Evolutionary conservation across 2,797 vertebrate genomes (phyloP), one percentile per base, ranked within the genome.

Genomic region (Danio aesculapii): DNA sequence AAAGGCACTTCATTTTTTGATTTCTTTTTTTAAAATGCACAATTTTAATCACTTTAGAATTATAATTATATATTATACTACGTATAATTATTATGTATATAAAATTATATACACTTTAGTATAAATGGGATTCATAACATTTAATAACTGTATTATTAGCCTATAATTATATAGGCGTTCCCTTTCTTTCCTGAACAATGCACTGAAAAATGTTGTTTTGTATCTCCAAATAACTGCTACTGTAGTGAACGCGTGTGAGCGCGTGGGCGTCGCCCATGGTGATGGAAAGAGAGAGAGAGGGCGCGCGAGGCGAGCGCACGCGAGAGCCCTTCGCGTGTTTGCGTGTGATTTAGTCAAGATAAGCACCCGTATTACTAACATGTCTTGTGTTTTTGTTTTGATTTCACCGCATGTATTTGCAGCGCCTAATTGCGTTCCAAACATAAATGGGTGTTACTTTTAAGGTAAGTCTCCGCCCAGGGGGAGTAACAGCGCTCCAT

Each of bases 381-480:
- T 46, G 39, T 46, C 62, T 49, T 8, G 46, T 53, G 55, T 62
- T 76, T 46, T 52, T 53, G 47, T 76, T 81, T 69, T 63, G 64
- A 52, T 68, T 46, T 30, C 17, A 21, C 21, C 14, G n/a, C 30
- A 46, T 67, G 79, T 16, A 57, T 81, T 74, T 50, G 30, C 43
- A 41, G 58, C 39, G 62, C 44, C 44, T 53, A 75, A 69, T 62
- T 76, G 55, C 50, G 7, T 66, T 21, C 11, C 50, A 72, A 57
- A 64, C 66, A 41, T 44, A 76, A 77, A 52, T 76, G 81, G 83
- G 78, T 59, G 83, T 79, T 71, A 76, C 82, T 66, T 49, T 66
- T 62, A 91, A 94, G 94, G 93, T 94, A 90, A 86, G 87, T 88
- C 89, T 90, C 92, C 93, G 91, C 93, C 94, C 88, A 88, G 84